These are phyloP conservation scores for Mercenaria mercenaria DNA, from an alignment of 1,140 invertebrate species.

Conservation along the genomic window DNA sequence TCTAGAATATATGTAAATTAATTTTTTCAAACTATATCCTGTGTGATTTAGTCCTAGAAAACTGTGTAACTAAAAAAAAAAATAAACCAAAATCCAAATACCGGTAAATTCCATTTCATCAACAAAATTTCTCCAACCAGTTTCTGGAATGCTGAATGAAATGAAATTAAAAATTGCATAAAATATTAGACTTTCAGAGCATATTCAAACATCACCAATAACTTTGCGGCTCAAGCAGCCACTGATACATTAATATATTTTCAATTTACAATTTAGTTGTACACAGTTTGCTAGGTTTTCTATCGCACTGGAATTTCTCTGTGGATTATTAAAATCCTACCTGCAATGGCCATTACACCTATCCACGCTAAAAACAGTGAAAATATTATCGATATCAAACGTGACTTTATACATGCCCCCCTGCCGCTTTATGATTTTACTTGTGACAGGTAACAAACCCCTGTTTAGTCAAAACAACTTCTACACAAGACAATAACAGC, in stretches of 20 bases:
- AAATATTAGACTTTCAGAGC: too few species aligned
- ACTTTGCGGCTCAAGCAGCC: too few species aligned
- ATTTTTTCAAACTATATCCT: not conserved
- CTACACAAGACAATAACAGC: not conserved
- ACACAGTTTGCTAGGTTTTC: too few species aligned
- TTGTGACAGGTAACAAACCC: not conserved
- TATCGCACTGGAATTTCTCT: too few species aligned
- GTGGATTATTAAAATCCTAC: not conserved
- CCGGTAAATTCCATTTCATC: too few species aligned
- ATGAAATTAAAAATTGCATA: too few species aligned
- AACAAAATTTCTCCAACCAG: too few species aligned
- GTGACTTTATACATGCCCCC: not conserved
- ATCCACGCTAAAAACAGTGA: conserved; percentile 39
- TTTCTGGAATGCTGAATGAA: too few species aligned
- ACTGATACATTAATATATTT: too few species aligned
- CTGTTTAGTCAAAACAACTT: not conserved
- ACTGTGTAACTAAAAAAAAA: not conserved
- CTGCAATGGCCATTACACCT: conserved; percentile 36
- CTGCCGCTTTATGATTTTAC: not conserved
- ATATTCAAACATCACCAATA: too few species aligned
- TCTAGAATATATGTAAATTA: too few species aligned
- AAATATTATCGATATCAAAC: conserved; percentile 12
- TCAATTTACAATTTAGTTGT: too few species aligned
- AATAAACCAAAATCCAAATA: not conserved
- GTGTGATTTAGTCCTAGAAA: not conserved